Base-by-base conservation (phyloP, 2,888 invertebrate species). In the Spilosoma lubricipeda region DNA sequence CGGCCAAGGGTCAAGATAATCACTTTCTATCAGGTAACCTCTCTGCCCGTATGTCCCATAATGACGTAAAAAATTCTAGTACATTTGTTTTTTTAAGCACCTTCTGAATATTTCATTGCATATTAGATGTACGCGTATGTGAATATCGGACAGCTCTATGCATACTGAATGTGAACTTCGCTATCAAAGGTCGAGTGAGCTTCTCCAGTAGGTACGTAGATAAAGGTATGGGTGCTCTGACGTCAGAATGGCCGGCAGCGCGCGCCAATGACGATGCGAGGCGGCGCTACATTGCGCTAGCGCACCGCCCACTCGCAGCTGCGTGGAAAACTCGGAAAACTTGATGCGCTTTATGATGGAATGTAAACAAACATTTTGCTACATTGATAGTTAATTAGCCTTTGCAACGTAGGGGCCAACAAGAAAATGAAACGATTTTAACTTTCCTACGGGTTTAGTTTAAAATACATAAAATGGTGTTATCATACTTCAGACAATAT, bases 211-310 rank as follows among this genome's bases (percentile, higher is more conserved):
- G 87, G 90, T 87, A 89, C 87, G 87, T 75, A 88, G 91, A 91
- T 91, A 91, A 89, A 83, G 81, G 83, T 84, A 90, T 90, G 88
- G 87, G 89, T 90, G 90, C 86, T 78, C 86, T 95, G 95, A 95
- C 95, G 95, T 95, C 94, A 95, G 87, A 93, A 91, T 89, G 95
- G 93, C 85, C 94, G 88, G 91, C 87, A 73, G 77, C 80, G 87
- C 79, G 90, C 87, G 86, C 95, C 95, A 94, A 95, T 95, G 85
- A 90, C 90, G 86, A 77, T 69, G 85, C 89, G 88, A 93, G 94
- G 93, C 94, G 95, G 94, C 86, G 90, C 91, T 87, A 82, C 80
- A 77, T 76, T 83, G 90, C 91, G 90, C 89, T 67, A 76, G 87
- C 90, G 93, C 89, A 91, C 90, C 95, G 95, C 95, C 95, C 95